Evolutionary conservation across 2,888 invertebrate species (phyloP).

Genomic region (Lingula anatina): DNA sequence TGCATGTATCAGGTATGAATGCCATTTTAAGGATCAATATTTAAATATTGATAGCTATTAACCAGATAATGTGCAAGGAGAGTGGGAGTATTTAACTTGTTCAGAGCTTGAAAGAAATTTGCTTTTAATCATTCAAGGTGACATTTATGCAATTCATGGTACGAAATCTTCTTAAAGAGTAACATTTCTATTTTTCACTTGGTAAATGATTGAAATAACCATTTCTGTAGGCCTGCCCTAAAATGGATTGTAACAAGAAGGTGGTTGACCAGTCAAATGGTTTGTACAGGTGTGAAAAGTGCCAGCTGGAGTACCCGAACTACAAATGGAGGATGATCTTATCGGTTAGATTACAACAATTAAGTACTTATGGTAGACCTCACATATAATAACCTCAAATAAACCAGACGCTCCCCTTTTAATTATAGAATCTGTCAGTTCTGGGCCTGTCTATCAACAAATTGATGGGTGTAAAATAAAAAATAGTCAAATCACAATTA

Average conservation of each 20-base stretch:
- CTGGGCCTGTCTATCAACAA: background rate
- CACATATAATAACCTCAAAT: too few relatives aligned
- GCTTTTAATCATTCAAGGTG: too few relatives aligned
- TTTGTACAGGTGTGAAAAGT: constrained; percentile 91
- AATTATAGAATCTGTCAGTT: background rate
- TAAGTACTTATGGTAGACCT: background rate
- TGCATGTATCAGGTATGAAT: constrained; percentile 68
- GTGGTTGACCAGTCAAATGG: constrained; percentile 83
- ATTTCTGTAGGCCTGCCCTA: constrained; percentile 68
- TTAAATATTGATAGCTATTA: too few relatives aligned
- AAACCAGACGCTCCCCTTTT: too few relatives aligned
- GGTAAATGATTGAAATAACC: too few relatives aligned
- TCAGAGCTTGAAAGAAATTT: too few relatives aligned
- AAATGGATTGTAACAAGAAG: constrained; percentile 90
- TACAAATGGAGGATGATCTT: constrained; percentile 82
- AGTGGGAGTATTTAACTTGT: too few relatives aligned
- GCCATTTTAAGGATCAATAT: background rate
- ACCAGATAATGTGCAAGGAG: too few relatives aligned
- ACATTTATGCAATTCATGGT: too few relatives aligned
- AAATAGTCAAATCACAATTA: background rate
- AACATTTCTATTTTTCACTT: too few relatives aligned
- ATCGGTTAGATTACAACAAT: constrained; percentile 59
- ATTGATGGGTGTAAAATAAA: background rate
- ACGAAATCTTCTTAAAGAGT: too few relatives aligned
- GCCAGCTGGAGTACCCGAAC: constrained; percentile 74